These are phyloP conservation scores for Knipowitschia caucasica DNA, from an alignment of 2,797 vertebrate species.

Conservation along the genomic window DNA sequence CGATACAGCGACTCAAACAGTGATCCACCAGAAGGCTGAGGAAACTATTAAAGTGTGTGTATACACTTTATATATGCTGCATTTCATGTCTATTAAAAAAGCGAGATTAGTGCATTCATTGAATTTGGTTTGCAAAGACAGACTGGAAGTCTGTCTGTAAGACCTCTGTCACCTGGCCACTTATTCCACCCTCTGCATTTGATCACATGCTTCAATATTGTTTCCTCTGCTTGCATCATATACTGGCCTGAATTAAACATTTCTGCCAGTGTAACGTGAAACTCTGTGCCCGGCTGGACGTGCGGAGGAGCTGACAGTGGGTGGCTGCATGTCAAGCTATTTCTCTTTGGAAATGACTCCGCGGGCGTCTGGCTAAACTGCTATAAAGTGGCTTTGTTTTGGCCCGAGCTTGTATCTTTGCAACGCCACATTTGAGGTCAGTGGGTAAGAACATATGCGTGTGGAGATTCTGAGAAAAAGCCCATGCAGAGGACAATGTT, in stretches of 20 bases:
- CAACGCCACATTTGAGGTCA: constrained; percentile 23
- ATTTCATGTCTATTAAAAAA: too few species aligned
- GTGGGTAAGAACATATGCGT: constrained; percentile 9
- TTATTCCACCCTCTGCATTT: constrained; percentile 18
- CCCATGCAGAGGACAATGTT: constrained; percentile 4
- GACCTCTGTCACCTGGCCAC: not conserved
- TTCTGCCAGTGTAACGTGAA: constrained; percentile 25
- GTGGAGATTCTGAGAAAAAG: not conserved
- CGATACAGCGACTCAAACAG: too few species aligned
- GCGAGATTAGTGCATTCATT: not conserved
- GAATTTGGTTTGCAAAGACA: not conserved
- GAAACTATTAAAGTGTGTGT: too few species aligned
- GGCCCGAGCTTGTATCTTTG: constrained; percentile 6
- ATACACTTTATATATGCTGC: too few species aligned
- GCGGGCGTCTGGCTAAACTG: constrained; percentile 17
- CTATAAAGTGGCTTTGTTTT: constrained; percentile 3
- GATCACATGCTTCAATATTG: constrained; percentile 6
- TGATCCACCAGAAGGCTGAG: too few species aligned
- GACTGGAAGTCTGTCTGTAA: too few species aligned
- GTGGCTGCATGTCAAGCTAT: constrained; percentile 30
- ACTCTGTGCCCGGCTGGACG: constrained; percentile 18
- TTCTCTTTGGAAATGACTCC: constrained; percentile 40
- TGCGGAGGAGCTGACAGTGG: constrained; percentile 14
- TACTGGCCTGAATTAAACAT: constrained; percentile 7
- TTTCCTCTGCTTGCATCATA: constrained; percentile 36